Conservation (phyloP, 1,140 invertebrate species). For the Bacillus rossius region DNA sequence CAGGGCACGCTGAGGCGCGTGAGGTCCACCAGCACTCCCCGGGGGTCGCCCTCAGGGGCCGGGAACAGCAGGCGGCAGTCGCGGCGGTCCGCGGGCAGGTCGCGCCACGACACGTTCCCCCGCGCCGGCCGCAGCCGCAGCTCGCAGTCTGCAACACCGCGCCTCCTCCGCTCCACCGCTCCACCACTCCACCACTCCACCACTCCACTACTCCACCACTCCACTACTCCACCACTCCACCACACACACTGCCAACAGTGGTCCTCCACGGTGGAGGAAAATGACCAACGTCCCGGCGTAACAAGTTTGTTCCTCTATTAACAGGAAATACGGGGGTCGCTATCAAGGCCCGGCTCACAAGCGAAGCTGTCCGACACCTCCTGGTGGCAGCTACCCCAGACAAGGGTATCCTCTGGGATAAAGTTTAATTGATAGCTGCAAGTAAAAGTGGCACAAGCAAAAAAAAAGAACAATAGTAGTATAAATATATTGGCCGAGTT, state of each 20-base stretch:
- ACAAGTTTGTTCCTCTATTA: not conserved
- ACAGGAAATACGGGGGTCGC: not conserved
- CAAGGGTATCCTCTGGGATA: too few species aligned
- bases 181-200: too few species aligned
- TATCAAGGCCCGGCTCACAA: not conserved
- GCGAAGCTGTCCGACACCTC: not conserved
- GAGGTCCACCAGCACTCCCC: conserved; percentile 48
- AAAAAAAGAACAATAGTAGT: too few species aligned
- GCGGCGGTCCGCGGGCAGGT: not conserved
- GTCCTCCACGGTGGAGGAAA: not conserved
- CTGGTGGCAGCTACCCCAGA: not conserved
- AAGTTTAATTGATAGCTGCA: too few species aligned
- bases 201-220: too few species aligned
- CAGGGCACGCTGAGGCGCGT: conserved; percentile 57
- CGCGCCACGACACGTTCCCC: conserved; percentile 7
- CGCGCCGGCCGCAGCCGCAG: conserved; percentile 9
- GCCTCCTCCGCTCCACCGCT: too few species aligned
- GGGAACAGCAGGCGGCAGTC: conserved; percentile 9
- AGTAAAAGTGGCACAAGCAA: too few species aligned
- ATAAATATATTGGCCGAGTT: too few species aligned
- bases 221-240: too few species aligned
- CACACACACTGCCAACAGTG: too few species aligned
- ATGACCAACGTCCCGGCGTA: not conserved
- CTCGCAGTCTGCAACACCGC: conserved; percentile 10
- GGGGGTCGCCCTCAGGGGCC: not conserved